Evolutionary conservation across 23 tunicate genomes (phyloP), one percentile per base, ranked within the genome.

Genomic region (Halocynthia roretzi): DNA sequence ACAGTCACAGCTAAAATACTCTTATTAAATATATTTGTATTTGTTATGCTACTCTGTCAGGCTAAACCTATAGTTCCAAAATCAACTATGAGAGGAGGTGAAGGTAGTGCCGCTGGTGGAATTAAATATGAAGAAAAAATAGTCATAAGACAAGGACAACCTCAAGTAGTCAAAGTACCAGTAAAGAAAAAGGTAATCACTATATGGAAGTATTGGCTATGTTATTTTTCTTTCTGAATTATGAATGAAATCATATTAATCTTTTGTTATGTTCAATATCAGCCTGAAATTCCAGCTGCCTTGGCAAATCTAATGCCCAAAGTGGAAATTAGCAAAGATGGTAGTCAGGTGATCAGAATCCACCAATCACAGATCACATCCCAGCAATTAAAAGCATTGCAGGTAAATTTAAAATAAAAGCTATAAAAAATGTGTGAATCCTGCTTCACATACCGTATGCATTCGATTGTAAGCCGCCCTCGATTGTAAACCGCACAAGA

Each of bases 361-460:
- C 98, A 92, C 85, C 98, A 92, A 80, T 92, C 98, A 82, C 98
- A 92, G 73, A 92, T 92, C 75, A 86, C 84, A 19, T 81, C 98
- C 10, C 85, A 82, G 50, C 98, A 92, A 54, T 53, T 92, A 54
- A 92, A 85, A 75, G 89, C 98, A 8, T 57, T 92, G 55, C 98
- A 92, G 84, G 98, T 92, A 69, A 10, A 50, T 14, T 15, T 68
- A 19, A n/a, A 21, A 4, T 31, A 31, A 31, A 31, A 4, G 44
- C 44, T 31, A 31, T 31, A 31, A 4, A 1, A 31, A 31, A 31
- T 31, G 44, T 0, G 44, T 31, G 44, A 31, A 31, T 31, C 44
- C 44, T 1, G 44, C 44, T 31, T 31, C n/a, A n/a, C n/a, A n/a
- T n/a, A n/a, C n/a, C n/a, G n/a, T n/a, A n/a, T n/a, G n/a, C n/a